Evolutionary conservation across 2,888 invertebrate species (phyloP).

Genomic region (Xestoiulus laeticollis): DNA sequence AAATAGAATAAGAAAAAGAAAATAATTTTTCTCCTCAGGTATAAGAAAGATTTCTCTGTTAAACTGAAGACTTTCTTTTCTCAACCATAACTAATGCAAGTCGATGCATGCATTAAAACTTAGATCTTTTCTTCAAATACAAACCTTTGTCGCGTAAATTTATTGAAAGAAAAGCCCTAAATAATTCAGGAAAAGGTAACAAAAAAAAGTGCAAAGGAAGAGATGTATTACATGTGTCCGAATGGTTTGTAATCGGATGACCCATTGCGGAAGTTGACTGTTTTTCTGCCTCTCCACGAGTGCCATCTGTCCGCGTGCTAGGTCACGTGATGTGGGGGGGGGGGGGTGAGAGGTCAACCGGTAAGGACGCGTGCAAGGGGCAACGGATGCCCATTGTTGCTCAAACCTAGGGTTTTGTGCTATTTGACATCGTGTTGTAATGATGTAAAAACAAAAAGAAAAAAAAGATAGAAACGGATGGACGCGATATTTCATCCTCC

Average conservation of each 20-base stretch:
- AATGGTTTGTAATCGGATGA: not conserved
- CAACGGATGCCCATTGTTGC: not conserved
- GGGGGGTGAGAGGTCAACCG: not conserved
- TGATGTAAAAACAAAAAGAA: not conserved
- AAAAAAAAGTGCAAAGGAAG: not conserved
- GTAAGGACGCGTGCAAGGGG: not conserved
- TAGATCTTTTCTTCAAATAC: no score
- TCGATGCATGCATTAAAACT: no score
- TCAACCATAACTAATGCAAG: no score
- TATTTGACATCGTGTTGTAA: not conserved
- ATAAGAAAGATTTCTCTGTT: no score
- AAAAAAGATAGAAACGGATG: not conserved
- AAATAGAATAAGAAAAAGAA: no score
- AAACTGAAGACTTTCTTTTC: no score
- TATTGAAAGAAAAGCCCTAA: no score
- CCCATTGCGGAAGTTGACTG: constrained; percentile 3
- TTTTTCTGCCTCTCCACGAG: not conserved
- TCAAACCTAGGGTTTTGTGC: not conserved
- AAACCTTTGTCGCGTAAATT: no score
- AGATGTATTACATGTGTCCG: constrained; percentile 26
- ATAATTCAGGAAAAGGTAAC: no score
- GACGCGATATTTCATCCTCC: not conserved
- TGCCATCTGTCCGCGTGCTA: not conserved
- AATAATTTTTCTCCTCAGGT: no score
- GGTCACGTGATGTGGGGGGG: not conserved